phyloP scores from a whole-genome alignment of 1,140 invertebrate genomes.

The Tetramorium alpestre region DNA sequence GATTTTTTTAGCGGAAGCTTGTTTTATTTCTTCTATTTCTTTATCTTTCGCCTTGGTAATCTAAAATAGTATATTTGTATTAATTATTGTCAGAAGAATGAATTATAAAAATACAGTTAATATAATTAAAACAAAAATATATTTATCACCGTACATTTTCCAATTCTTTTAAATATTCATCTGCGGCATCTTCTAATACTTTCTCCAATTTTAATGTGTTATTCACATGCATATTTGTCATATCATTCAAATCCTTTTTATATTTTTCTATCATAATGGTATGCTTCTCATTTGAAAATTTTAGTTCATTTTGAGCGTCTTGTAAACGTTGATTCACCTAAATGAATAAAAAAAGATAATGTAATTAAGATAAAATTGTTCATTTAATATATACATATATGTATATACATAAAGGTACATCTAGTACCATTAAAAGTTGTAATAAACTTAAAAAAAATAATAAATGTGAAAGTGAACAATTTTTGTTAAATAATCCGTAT shows the following conservation, averaged over 20 bases:
- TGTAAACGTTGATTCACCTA: constrained; percentile 68
- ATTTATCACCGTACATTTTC: constrained; percentile 74
- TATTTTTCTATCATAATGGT: constrained; percentile 66
- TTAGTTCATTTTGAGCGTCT: constrained; percentile 70
- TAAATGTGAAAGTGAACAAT: neutral
- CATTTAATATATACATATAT: neutral
- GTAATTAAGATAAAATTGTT: neutral
- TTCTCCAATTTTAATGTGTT: constrained; percentile 74
- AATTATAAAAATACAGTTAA: neutral
- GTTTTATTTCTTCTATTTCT: constrained; percentile 77
- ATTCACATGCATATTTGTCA: constrained; percentile 67
- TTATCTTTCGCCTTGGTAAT: constrained; percentile 73
- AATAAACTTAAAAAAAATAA: neutral
- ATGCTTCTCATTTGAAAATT: constrained; percentile 68
- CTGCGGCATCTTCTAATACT: constrained; percentile 69
- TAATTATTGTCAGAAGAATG: neutral
- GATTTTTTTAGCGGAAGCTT: constrained; percentile 71
- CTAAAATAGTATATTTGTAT: constrained; percentile 58
- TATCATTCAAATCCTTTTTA: constrained; percentile 74
- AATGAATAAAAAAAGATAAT: constrained; percentile 18
- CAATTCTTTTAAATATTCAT: constrained; percentile 72
- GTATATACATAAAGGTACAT: neutral
- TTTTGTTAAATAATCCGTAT: neutral
- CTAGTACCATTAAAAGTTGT: neutral
- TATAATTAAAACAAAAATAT: neutral